Evolutionary conservation across 2,797 vertebrate species (phyloP), one percentile per base, ranked within the genome.

Genomic region (Bradypus variegatus): DNA sequence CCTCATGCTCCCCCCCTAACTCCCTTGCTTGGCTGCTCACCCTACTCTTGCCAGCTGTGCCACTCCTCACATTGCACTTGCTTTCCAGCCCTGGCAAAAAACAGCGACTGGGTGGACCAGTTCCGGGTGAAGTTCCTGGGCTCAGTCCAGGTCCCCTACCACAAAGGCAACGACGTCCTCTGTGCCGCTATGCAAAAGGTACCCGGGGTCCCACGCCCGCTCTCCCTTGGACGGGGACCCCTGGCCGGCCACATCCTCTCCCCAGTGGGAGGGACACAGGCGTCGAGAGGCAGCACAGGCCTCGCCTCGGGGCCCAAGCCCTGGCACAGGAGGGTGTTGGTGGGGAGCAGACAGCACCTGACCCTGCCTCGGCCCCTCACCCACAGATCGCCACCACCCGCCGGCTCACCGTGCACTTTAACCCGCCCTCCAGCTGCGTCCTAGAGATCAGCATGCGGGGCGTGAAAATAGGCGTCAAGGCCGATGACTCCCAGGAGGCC

Each of bases 151-250:
- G 99, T 99, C 81, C 98, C 98, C 31, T 99, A 98, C 95, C 99
- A 99, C 97, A 99, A 99, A 97, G 99, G 99, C 97, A 99, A 99
- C 0, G 99, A 99, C 1, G 98, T 99, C 90, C 98, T 99, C 88
- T 99, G 99, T 45, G 99, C 99, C 1, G 99, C 99, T 93, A 99
- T 99, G 99, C 99, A 99, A 97, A 99, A 99, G 99, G 99, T 99
- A 97, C 78, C 3, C 1, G 53, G 33, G n/a, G 23, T 45, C 48
- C 45, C 15, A 29, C 78, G 33, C 11, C 65, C 12, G 2, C 50
- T 4, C 36, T 11, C 29, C 89, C 72, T 16, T 6, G 55, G 10
- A 12, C 25, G 50, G n/a, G n/a, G 19, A 15, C 9, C 8, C 45
- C 13, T 0, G 25, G 70, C 85, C 1, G 2, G n/a, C 12, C 65